Conservation (phyloP, 2,888 invertebrate species). For the Cetonia aurata region DNA sequence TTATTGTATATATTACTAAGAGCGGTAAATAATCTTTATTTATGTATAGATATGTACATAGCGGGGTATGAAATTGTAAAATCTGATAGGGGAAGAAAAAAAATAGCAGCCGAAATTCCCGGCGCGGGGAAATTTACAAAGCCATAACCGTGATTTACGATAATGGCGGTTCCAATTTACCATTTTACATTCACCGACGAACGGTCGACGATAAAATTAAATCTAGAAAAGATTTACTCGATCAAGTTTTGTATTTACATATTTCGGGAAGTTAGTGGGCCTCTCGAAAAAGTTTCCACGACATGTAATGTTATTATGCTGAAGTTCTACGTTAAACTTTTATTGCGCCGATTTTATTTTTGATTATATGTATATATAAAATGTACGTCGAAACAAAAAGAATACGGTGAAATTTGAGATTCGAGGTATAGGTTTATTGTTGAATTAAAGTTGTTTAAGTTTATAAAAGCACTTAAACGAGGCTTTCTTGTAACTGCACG, state of each 20-base stretch:
- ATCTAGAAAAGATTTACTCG: neutral
- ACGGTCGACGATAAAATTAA: conserved; percentile 14
- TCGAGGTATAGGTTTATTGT: too few relatives aligned
- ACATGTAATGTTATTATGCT: neutral
- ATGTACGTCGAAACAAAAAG: too few relatives aligned
- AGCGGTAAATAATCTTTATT: too few relatives aligned
- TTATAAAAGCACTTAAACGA: too few relatives aligned
- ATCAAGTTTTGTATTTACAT: conserved; percentile 16
- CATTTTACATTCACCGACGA: conserved; percentile 9
- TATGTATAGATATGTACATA: too few relatives aligned
- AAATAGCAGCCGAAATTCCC: neutral
- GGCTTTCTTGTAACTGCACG: too few relatives aligned
- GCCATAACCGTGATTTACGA: conserved; percentile 19
- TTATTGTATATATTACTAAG: too few relatives aligned
- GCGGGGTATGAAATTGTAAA: too few relatives aligned
- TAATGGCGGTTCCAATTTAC: conserved; percentile 20
- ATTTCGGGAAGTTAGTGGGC: neutral
- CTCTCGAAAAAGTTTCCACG: neutral
- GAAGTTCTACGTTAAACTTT: neutral
- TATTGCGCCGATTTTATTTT: neutral
- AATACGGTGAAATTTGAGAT: too few relatives aligned
- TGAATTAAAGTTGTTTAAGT: too few relatives aligned
- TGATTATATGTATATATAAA: neutral
- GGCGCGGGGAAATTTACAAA: conserved; percentile 13
- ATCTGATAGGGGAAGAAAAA: too few relatives aligned